These are phyloP conservation scores for Lasius fuliginosus DNA, from an alignment of 2,888 invertebrate species.

Conservation along the genomic window DNA sequence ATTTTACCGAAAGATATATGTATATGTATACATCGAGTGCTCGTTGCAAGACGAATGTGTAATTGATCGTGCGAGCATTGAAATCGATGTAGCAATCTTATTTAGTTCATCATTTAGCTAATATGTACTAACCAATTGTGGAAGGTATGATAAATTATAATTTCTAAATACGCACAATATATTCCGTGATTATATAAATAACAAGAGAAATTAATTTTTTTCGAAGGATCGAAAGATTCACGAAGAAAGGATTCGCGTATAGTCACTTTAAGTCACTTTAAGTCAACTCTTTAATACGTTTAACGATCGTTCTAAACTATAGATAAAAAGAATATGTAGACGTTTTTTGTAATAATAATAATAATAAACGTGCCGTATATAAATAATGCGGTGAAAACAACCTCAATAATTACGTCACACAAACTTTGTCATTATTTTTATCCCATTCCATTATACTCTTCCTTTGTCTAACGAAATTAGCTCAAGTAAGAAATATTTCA, in stretches of 20 bases:
- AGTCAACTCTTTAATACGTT: slow-evolving; percentile 3
- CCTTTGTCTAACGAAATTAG: not conserved
- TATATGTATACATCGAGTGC: not conserved
- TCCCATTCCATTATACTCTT: not conserved
- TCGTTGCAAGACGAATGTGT: not conserved
- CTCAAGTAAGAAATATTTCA: not conserved
- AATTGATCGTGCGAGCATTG: not conserved
- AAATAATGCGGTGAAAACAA: not conserved
- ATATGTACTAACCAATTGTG: slow-evolving; percentile 11
- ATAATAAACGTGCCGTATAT: slow-evolving; percentile 35
- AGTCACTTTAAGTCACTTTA: not conserved
- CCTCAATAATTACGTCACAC: not conserved
- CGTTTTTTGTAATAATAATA: slow-evolving; percentile 24
- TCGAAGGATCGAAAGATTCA: not conserved
- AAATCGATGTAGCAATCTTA: not conserved
- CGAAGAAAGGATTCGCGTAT: not conserved
- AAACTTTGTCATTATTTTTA: not conserved
- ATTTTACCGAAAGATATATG: not conserved
- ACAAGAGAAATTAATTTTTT: slow-evolving; percentile 9
- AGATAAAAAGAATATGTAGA: slow-evolving; percentile 1
- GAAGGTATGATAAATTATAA: slow-evolving; percentile 1
- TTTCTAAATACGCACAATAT: slow-evolving; percentile 46
- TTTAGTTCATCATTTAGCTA: slow-evolving; percentile 10
- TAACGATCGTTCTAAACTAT: too few relatives aligned
- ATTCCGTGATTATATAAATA: not conserved